Evolutionary conservation across 2,888 invertebrate species (phyloP).

Genomic region (Leptarthrus brevirostris): DNA sequence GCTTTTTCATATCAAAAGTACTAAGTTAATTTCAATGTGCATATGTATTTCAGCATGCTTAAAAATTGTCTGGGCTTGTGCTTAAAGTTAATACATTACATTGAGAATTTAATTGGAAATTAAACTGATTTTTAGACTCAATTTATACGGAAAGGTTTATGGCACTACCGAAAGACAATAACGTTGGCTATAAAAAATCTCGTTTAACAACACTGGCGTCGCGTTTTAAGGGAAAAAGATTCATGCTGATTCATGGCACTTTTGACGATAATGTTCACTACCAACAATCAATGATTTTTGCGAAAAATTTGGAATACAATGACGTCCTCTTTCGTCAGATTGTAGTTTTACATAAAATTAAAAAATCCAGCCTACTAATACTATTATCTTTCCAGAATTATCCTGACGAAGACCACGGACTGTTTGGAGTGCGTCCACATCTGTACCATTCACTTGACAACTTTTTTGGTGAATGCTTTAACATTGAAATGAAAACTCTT

Average conservation of each 20-base stretch:
- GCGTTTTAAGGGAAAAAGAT: conserved; percentile 78
- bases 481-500: not conserved
- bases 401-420: conserved; percentile 92
- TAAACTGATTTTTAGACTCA: conserved; percentile 76
- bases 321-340: conserved; percentile 93
- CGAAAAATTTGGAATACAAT: conserved; percentile 83
- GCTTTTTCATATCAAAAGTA: not conserved
- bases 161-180: conserved; percentile 85
- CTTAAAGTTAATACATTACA: too few species aligned
- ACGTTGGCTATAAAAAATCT: conserved; percentile 78
- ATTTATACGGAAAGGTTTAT: conserved; percentile 98
- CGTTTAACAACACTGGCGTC: conserved; percentile 79
- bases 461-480: conserved; percentile 73
- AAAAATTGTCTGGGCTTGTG: too few species aligned
- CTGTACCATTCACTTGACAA: conserved; percentile 89
- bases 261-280: conserved; percentile 97
- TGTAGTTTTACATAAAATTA: conserved; percentile 77
- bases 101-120: too few species aligned
- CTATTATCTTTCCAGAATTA: conserved; percentile 93
- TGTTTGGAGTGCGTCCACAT: conserved; percentile 84
- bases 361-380: too few species aligned
- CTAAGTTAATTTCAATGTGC: not conserved
- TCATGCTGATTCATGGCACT: conserved; percentile 93
- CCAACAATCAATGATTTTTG: conserved; percentile 94
- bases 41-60: too few species aligned